Evolutionary conservation across 2,113 vertebrate genomes (phyloP).

Genomic region (Andinoacara biseriatus): DNA sequence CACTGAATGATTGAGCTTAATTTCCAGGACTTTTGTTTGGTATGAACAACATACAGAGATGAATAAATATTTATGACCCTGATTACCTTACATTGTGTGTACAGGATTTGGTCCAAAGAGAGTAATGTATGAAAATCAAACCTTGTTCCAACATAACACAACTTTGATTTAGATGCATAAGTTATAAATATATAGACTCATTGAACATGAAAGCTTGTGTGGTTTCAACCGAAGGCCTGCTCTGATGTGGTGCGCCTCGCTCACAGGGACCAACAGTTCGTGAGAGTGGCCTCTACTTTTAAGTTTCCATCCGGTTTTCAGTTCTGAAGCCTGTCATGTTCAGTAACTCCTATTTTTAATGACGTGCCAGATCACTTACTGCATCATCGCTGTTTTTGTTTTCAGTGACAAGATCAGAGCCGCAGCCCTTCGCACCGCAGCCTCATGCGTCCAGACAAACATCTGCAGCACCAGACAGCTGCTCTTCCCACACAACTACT

Average conservation of each 20-base stretch:
- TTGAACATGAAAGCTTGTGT: background rate
- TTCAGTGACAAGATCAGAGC: slow-evolving; percentile 55
- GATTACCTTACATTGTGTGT: too few relatives aligned
- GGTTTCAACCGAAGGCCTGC: background rate
- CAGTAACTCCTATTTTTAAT: background rate
- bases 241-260: background rate
- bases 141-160: too few relatives aligned
- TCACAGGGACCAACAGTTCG: background rate
- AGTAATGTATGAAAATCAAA: too few relatives aligned
- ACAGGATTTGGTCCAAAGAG: too few relatives aligned
- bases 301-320: background rate
- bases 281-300: background rate
- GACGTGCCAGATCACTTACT: background rate
- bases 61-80: too few relatives aligned
- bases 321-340: background rate
- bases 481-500: background rate
- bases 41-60: too few relatives aligned
- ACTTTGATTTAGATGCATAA: too few relatives aligned
- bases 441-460: slow-evolving; percentile 59
- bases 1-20: too few relatives aligned
- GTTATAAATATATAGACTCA: too few relatives aligned
- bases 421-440: rapidly evolving
- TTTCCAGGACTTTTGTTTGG: too few relatives aligned
- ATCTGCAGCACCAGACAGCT: slow-evolving; percentile 9
- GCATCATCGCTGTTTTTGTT: background rate